Evolutionary conservation across 2,888 invertebrate species (phyloP).

Genomic region (Bombylius discolor): DNA sequence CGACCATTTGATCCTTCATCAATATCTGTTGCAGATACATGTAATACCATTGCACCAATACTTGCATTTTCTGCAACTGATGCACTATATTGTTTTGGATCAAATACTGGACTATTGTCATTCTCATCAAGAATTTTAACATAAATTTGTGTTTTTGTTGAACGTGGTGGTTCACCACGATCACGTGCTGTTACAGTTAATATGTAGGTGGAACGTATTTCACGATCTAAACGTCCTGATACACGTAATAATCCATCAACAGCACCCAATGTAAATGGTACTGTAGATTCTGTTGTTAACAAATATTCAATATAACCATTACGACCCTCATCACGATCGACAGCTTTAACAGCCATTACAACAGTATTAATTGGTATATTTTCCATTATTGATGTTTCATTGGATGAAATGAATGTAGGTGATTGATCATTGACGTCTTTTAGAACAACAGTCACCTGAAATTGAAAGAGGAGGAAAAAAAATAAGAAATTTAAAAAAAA

Average conservation of each 20-base stretch:
- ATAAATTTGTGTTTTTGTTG: conserved; percentile 52
- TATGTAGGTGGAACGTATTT: conserved; percentile 59
- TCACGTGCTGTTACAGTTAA: conserved; percentile 73
- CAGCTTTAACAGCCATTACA: conserved; percentile 76
- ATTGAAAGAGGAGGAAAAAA: background rate
- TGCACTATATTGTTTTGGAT: conserved; percentile 79
- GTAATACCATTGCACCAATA: conserved; percentile 79
- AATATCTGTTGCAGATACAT: conserved; percentile 79
- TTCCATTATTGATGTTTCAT: conserved; percentile 67
- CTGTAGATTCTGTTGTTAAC: conserved; percentile 51
- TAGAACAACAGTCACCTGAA: conserved; percentile 69
- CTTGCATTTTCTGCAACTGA: conserved; percentile 88
- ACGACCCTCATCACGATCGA: conserved; percentile 80
- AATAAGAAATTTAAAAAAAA: background rate
- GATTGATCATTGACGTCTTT: conserved; percentile 88
- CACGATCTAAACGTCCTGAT: conserved; percentile 75
- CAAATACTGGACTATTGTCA: conserved; percentile 80
- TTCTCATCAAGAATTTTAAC: conserved; percentile 76
- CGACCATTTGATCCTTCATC: conserved; percentile 84
- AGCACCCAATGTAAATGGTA: conserved; percentile 69
- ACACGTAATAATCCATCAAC: conserved; percentile 80
- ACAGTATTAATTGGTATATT: conserved; percentile 77
- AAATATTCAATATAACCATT: conserved; percentile 85
- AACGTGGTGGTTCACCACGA: conserved; percentile 69
- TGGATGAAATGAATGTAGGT: conserved; percentile 70